Evolutionary conservation across 2,113 vertebrate species (phyloP).

Genomic region (Gymnorhina tibicen): DNA sequence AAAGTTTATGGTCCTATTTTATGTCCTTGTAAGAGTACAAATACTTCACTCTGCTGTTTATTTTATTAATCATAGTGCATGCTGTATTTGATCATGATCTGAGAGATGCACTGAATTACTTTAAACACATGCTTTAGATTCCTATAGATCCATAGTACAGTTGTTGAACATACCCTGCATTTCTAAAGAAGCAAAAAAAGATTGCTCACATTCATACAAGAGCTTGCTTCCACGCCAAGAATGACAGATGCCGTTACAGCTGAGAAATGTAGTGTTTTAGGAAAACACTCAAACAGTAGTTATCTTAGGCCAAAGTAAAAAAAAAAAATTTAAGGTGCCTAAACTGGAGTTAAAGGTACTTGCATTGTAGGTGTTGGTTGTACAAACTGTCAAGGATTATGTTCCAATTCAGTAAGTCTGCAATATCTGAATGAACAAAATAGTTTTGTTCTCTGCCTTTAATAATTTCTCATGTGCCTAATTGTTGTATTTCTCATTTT

Average conservation of each 20-base stretch:
- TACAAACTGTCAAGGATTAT: neutral
- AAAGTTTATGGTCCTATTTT: slow-evolving; percentile 22
- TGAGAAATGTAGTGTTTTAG: slow-evolving; percentile 76
- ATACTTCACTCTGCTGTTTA: slow-evolving; percentile 45
- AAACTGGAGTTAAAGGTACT: neutral
- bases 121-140: slow-evolving; percentile 86
- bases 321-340: slow-evolving; percentile 24
- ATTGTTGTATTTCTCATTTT: neutral
- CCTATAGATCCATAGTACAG: slow-evolving; percentile 85
- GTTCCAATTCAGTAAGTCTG: neutral
- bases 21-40: slow-evolving; percentile 4
- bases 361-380: neutral
- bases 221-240: slow-evolving; percentile 80
- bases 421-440: neutral
- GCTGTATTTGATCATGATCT: slow-evolving; percentile 71
- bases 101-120: slow-evolving; percentile 75
- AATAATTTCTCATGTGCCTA: neutral
- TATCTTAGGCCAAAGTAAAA: slow-evolving; percentile 56
- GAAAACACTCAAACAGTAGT: slow-evolving; percentile 68
- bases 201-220: slow-evolving; percentile 79
- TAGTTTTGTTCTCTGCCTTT: neutral
- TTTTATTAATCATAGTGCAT: slow-evolving; percentile 60
- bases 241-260: slow-evolving; percentile 88
- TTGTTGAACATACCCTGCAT: slow-evolving; percentile 88
- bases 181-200: slow-evolving; percentile 76